phyloP scores from a whole-genome alignment of 2,113 vertebrate species.

The Phylloscopus trochiloides region DNA sequence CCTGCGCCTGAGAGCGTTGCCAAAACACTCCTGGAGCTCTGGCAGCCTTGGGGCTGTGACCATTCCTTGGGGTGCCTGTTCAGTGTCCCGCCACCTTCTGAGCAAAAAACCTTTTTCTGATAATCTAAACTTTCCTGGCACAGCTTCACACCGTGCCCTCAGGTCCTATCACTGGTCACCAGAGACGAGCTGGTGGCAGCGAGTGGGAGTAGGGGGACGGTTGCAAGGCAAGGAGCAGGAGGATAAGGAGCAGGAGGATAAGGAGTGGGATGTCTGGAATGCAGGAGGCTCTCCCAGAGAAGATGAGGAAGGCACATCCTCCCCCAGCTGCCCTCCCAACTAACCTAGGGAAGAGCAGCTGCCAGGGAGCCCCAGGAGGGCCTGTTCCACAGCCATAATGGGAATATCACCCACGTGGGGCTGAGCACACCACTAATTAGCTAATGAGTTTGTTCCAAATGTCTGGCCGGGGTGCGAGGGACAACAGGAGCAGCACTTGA shows the following conservation, averaged over 20 bases:
- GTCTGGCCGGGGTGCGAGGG: background rate
- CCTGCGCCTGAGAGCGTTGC: fast-evolving
- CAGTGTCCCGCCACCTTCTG: background rate
- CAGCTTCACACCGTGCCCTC: fast-evolving
- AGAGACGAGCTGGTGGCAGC: background rate
- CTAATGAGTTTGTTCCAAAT: slow-evolving; percentile 54
- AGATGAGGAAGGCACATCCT: background rate
- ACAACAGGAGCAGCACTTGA: slow-evolving; percentile 6
- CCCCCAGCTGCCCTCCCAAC: background rate
- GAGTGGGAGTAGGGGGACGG: background rate
- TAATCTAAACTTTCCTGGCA: background rate
- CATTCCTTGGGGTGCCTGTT: background rate
- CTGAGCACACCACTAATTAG: slow-evolving; percentile 50
- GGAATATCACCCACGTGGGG: background rate
- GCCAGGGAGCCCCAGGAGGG: slow-evolving; percentile 23
- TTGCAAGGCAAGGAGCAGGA: background rate
- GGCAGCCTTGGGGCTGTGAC: background rate
- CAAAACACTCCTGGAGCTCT: background rate
- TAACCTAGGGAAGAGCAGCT: background rate
- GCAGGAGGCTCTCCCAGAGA: background rate
- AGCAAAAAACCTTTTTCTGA: background rate
- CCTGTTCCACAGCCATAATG: background rate
- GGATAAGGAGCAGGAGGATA: background rate
- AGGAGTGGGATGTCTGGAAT: background rate
- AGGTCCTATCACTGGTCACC: background rate